Evolutionary conservation across 2,113 vertebrate species (phyloP), one percentile per base, ranked within the genome.

Genomic region (Thalassoma bifasciatum): DNA sequence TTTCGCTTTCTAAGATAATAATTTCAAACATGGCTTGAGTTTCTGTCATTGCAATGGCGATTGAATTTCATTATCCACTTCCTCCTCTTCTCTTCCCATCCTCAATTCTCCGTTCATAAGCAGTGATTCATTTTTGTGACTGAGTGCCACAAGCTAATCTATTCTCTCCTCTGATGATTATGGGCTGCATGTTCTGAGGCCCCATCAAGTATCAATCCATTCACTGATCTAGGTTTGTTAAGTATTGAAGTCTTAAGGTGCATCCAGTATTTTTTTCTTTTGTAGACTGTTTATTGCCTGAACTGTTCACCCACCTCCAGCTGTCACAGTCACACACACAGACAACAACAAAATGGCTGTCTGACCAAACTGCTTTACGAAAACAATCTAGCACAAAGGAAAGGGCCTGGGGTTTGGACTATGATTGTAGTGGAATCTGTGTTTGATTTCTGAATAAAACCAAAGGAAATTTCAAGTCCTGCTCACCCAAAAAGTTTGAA

Each of bases 121-220:
- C 56, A 46, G 40, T 38, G 56, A 77, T 82, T 79, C 63, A 77
- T 87, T 74, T 74, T 22, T 5, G 22, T 62, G 40, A 66, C 57
- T 76, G 57, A 62, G 37, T 82, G 64, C 73, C 79, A 66, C 69
- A 47, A 83, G 65, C 72, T 80, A 67, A 81, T 77, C 77, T 70
- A 75, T 66, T 65, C 74, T 67, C 59, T 72, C 54, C 50, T 78
- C 37, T 81, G 60, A 79, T 81, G 66, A 75, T 85, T 59, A 79
- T 42, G 75, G 77, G 75, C 54, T 1, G 11, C n/a, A n/a, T 30
- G 46, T 64, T 34, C 66, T 62, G 44, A 51, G 72, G 12, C 70
- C 57, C 82, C 76, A 83, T 79, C 72, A 82, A 73, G 72, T 57
- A 70, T 86, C 72, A 60, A 71, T 71, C 64, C 37, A 22, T 51